Percentiles rank a stretch among this genome's conserved stretches.
phyloP scores from a whole-genome alignment of 2,113 vertebrate genomes.

The Cromileptes altivelis region DNA sequence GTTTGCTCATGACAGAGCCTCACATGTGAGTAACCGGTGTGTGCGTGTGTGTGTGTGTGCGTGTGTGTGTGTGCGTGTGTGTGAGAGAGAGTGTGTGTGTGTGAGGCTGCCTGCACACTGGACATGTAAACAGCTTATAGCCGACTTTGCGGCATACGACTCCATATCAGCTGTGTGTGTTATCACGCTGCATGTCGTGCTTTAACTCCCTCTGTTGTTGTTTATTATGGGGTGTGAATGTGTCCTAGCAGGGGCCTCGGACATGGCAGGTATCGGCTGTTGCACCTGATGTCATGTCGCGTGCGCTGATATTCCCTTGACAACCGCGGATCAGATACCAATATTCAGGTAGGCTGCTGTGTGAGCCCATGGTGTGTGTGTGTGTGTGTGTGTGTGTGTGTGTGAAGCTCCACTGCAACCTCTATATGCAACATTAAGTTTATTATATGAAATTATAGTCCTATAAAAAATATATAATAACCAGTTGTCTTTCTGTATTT shows the following conservation, averaged over 20 bases:
- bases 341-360: constrained; percentile 61
- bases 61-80: no score
- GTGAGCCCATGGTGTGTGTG: not conserved
- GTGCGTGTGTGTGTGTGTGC: not conserved
- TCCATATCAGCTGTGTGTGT: constrained; percentile 22
- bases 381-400: not conserved
- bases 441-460: not conserved
- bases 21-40: constrained; percentile 60
- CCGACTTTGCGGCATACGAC: constrained; percentile 61
- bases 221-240: constrained; percentile 10
- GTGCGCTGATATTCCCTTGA: constrained; percentile 70
- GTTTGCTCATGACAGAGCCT: constrained; percentile 17
- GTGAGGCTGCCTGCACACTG: not conserved
- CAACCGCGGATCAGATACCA: constrained; percentile 72
- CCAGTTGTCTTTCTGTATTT: not conserved
- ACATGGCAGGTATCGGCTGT: constrained; percentile 51
- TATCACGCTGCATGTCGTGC: not conserved
- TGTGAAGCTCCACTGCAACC: constrained; percentile 2
- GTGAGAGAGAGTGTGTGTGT: not conserved
- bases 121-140: constrained; percentile 71
- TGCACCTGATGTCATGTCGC: constrained; percentile 72
- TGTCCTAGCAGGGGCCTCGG: constrained; percentile 39
- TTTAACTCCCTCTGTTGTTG: not conserved
- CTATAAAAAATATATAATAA: not conserved
- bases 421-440: not conserved